A percentile compares a stretch with the other conserved stretches of the same genome.
Conservation (phyloP, 1,140 invertebrate genomes). For the Sminthurides bifidus region DNA sequence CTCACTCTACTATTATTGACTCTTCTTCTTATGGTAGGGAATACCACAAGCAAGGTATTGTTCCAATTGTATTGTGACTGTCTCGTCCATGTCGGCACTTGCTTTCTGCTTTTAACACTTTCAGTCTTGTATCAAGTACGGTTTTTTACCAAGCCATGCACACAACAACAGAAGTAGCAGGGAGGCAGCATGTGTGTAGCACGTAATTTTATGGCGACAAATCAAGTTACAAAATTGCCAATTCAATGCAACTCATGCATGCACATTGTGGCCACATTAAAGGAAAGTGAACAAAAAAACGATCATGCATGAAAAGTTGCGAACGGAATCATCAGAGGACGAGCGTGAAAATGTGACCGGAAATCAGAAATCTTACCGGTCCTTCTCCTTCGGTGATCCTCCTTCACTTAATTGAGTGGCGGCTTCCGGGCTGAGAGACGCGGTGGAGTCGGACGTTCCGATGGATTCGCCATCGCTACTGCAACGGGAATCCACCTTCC, state of each 20-base stretch:
- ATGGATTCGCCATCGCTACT: slow-evolving; percentile 73
- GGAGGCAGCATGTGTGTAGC: too few relatives aligned
- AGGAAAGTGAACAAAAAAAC: background rate
- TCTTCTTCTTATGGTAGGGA: too few relatives aligned
- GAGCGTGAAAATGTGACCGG: background rate
- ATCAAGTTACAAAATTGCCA: too few relatives aligned
- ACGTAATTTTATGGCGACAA: too few relatives aligned
- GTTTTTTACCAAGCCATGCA: too few relatives aligned
- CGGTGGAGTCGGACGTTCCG: slow-evolving; percentile 30
- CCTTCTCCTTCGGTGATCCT: slow-evolving; percentile 29
- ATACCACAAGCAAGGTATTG: too few relatives aligned
- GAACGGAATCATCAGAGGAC: background rate
- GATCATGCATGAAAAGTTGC: background rate
- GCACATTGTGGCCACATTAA: background rate
- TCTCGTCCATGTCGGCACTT: too few relatives aligned
- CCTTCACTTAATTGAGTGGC: slow-evolving; percentile 19
- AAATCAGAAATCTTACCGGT: slow-evolving; percentile 26
- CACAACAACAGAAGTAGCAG: too few relatives aligned
- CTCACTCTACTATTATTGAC: too few relatives aligned
- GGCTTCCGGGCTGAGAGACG: slow-evolving; percentile 29
- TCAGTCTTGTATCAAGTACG: too few relatives aligned
- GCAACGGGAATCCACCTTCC: slow-evolving; percentile 90
- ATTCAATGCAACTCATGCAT: background rate
- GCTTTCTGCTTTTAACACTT: too few relatives aligned
- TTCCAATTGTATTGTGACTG: too few relatives aligned